phyloP scores from a whole-genome alignment of 2,888 invertebrate genomes.

The Allygus modestus region DNA sequence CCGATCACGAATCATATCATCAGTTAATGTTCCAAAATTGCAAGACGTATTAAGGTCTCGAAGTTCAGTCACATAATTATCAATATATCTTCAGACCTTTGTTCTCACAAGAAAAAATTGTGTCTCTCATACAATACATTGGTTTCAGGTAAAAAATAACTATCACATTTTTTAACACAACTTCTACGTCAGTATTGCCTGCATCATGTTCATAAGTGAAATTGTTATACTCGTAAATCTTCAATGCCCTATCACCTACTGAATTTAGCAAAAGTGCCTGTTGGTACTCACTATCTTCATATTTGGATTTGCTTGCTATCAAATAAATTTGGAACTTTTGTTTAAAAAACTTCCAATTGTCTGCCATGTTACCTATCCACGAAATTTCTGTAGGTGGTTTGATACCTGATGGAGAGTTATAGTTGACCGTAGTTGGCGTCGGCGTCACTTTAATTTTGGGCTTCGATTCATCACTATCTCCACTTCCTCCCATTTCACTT shows the following conservation, averaged over 20 bases:
- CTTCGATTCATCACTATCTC: too few relatives aligned
- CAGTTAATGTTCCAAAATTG: slow-evolving; percentile 2
- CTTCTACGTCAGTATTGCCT: neutral
- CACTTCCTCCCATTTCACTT: too few relatives aligned
- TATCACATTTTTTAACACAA: slow-evolving; percentile 37
- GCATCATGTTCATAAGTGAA: neutral
- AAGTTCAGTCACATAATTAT: neutral
- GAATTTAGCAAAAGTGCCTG: neutral
- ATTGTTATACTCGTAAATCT: slow-evolving; percentile 43
- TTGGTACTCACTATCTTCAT: neutral
- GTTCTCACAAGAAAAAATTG: neutral
- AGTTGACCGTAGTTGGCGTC: too few relatives aligned
- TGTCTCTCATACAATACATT: slow-evolving; percentile 33
- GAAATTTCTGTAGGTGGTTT: slow-evolving; percentile 27
- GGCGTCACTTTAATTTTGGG: too few relatives aligned
- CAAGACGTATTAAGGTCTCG: slow-evolving; percentile 9
- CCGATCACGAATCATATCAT: neutral
- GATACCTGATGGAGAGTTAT: neutral
- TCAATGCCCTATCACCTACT: slow-evolving; percentile 46
- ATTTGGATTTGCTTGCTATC: neutral
- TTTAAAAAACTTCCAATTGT: slow-evolving; percentile 40
- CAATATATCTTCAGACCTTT: neutral
- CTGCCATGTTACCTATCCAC: slow-evolving; percentile 44
- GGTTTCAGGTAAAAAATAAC: slow-evolving; percentile 18
- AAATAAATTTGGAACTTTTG: slow-evolving; percentile 30